Conservation (phyloP, 2,113 vertebrate genomes). For the Piprites chloris region DNA sequence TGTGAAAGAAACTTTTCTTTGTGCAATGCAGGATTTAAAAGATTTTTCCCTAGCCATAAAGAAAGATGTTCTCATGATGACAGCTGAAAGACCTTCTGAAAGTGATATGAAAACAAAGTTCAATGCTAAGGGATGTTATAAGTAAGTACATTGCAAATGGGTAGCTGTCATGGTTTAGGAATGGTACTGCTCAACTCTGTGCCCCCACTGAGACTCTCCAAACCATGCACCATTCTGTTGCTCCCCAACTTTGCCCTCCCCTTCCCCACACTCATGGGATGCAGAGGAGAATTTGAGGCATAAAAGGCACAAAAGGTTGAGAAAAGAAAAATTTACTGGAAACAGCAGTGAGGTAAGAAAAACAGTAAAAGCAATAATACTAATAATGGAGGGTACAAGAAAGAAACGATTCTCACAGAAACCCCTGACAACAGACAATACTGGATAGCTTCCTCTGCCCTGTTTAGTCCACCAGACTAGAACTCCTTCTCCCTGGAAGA, state of each 20-base stretch:
- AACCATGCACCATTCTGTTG: not conserved
- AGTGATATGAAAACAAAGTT: not conserved
- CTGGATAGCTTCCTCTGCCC: not conserved
- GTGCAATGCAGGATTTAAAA: not conserved
- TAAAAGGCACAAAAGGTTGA: not conserved
- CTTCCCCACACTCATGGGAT: not conserved
- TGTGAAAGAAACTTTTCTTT: conserved; percentile 1
- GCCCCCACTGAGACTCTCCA: not conserved
- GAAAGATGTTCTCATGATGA: not conserved
- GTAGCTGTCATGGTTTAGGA: not conserved
- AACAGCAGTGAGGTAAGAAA: not conserved
- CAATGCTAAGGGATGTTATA: not conserved
- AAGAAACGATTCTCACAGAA: not conserved
- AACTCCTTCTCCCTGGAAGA: not conserved
- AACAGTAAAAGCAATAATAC: not conserved
- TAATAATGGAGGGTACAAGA: not conserved
- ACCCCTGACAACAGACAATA: not conserved
- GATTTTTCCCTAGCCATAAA: not conserved
- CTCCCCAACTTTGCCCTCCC: not conserved
- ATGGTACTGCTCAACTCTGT: not conserved
- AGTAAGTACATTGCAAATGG: not conserved
- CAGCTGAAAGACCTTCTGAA: not conserved
- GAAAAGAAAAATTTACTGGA: not conserved
- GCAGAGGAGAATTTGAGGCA: not conserved
- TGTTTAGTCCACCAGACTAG: not conserved